These are phyloP conservation scores for Felis chaus DNA, from an alignment of 2,113 vertebrate species.

Conservation along the genomic window DNA sequence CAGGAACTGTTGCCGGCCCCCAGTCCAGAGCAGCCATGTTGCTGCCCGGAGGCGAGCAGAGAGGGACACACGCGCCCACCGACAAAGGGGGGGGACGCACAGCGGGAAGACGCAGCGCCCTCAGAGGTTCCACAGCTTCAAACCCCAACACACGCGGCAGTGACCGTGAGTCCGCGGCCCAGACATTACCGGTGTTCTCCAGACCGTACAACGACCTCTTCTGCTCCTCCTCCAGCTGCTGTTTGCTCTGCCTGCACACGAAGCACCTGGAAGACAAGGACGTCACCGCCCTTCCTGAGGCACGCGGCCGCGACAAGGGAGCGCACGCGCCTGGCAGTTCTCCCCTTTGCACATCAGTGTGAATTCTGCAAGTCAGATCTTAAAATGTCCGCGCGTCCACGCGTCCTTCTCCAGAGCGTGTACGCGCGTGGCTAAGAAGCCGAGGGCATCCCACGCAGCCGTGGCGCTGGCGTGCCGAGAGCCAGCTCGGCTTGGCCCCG, in stretches of 20 bases:
- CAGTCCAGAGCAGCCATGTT: accelerated
- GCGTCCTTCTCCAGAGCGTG: accelerated
- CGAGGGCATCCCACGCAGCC: accelerated
- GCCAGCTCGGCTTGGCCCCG: not conserved
- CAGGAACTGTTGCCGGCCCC: accelerated
- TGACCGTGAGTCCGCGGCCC: accelerated
- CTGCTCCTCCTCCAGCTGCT: constrained; percentile 80
- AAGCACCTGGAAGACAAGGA: constrained; percentile 82
- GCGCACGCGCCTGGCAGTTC: accelerated
- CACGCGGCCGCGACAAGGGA: accelerated
- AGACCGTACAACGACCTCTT: constrained; percentile 62
- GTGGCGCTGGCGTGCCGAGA: not conserved
- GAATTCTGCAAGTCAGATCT: not conserved
- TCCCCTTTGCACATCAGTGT: accelerated
- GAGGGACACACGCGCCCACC: not conserved
- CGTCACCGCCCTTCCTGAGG: accelerated
- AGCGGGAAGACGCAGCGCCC: not conserved
- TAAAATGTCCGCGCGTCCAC: accelerated
- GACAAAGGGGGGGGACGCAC: accelerated
- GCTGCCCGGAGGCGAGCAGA: not conserved
- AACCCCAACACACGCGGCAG: accelerated
- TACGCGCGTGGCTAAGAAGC: not conserved
- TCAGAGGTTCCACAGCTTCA: accelerated
- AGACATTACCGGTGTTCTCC: constrained; percentile 74
- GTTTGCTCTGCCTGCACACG: constrained; percentile 84